Base-by-base conservation (phyloP, 2,113 vertebrate genomes). In the Cichladusa arquata region DNA sequence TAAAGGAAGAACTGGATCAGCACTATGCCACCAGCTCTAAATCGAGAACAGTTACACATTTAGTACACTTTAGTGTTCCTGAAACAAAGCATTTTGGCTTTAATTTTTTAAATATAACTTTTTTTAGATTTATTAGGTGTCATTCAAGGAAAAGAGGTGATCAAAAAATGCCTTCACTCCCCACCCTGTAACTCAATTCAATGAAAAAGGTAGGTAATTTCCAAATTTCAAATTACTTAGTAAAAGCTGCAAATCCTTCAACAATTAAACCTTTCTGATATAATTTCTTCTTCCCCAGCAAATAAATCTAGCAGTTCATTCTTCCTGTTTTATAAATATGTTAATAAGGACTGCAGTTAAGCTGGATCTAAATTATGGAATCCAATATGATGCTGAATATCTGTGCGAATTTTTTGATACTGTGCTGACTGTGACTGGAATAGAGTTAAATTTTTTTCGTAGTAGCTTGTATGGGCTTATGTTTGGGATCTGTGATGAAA, bases 141-240 rank as follows among this genome's bases (percentile, higher is more conserved):
- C 57, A 26, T 65, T 80, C 6, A 66, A 5, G 23, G 29, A 51
- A 76, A 66, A 56, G 2, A 60, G 5, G 11, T 22, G 8, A 38
- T 44, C 1, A 64, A 22, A 53, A 23, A 69, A 11, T 29, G 7
- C 6, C 6, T 19, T 64, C 5, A 2, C 5, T 4, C 7, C 1
- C 12, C 6, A 0, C 4, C 18, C 8, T 1, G 0, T 25, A 57
- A 24, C 5, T 51, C 25, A 57, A 57, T 38, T 48, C 12, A 53
- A 23, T 42, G 17, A 40, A 28, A 33, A 44, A 64, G 1, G 5
- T 15, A 47, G 8, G 33, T 47, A 56, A 77, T 80, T 86, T 86
- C 11, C 19, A 77, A 42, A 83, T 72, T 81, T 69, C 9, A n/a
- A 65, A 69, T 65, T 72, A 65, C 48, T 69, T 86, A 48, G 5